A percentile compares a stretch with the other conserved stretches of the same genome.
These are phyloP conservation scores for Chloroclysta siterata DNA, from an alignment of 2,888 invertebrate genomes.

Conservation along the genomic window DNA sequence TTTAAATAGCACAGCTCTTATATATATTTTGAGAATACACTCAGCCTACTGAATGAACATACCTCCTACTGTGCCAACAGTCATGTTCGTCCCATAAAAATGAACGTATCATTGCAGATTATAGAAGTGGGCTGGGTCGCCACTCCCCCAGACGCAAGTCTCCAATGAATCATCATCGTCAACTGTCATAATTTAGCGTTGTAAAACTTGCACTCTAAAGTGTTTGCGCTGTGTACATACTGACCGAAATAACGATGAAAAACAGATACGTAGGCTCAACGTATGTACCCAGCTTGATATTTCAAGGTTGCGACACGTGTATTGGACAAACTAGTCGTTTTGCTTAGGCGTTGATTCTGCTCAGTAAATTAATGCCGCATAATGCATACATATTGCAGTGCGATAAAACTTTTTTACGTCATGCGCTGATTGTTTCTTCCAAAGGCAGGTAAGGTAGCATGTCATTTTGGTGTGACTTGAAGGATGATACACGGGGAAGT, in stretches of 20 bases:
- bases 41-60: not conserved
- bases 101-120: constrained; percentile 2
- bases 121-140: constrained; percentile 12
- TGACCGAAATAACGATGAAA: not conserved
- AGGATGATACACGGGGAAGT: not conserved
- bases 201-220: not conserved
- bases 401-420: not conserved
- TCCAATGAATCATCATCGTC: constrained; percentile 7
- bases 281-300: constrained; percentile 14
- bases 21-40: not conserved
- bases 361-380: constrained; percentile 14
- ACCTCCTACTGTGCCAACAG: not conserved
- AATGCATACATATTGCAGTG: constrained; percentile 9
- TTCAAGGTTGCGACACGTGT: constrained; percentile 11
- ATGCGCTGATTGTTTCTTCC: not conserved
- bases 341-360: not conserved
- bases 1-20: not conserved
- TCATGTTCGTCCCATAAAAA: not conserved
- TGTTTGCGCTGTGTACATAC: not conserved
- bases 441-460: not conserved
- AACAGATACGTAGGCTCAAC: constrained; percentile 1
- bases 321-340: constrained; percentile 5
- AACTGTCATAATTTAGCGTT: not conserved
- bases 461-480: not conserved
- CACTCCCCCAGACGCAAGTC: constrained; percentile 13